Percentiles rank a stretch among this genome's conserved stretches.
phyloP scores from a whole-genome alignment of 2,888 invertebrate species.

The Drosophila ustulata region DNA sequence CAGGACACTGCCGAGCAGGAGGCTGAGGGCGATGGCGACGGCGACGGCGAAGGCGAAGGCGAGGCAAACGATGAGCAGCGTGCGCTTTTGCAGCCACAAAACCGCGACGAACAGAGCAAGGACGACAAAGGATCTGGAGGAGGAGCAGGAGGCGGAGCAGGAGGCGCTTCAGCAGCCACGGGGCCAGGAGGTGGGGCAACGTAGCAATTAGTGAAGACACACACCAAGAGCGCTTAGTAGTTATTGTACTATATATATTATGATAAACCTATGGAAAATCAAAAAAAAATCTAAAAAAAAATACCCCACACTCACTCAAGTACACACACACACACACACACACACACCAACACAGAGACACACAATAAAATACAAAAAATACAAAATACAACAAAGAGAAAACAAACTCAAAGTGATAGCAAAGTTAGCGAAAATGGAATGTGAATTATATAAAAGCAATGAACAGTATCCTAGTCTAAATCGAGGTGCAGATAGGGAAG shows the following conservation, averaged over 20 bases:
- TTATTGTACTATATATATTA: constrained; percentile 53
- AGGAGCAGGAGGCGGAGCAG: constrained; percentile 34
- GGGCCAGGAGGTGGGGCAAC: constrained; percentile 69
- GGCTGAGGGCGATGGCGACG: constrained; percentile 57
- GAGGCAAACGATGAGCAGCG: constrained; percentile 84
- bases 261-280: constrained; percentile 33
- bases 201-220: constrained; percentile 82
- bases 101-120: constrained; percentile 33
- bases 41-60: constrained; percentile 73
- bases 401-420: constrained; percentile 77
- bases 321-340: constrained; percentile 26
- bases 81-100: constrained; percentile 78
- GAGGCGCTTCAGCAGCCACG: constrained; percentile 37
- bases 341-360: constrained; percentile 14
- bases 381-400: constrained; percentile 40
- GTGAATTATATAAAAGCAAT: constrained; percentile 84
- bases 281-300: constrained; percentile 1
- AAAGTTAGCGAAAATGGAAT: constrained; percentile 80
- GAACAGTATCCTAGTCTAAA: constrained; percentile 83
- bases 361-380: constrained; percentile 34
- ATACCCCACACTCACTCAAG: constrained; percentile 20
- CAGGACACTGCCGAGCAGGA: constrained; percentile 42
- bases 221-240: constrained; percentile 68
- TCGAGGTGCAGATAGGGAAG: constrained; percentile 47
- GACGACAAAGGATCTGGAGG: constrained; percentile 8